Percentiles rank a stretch among this genome's conserved stretches.
phyloP scores from a whole-genome alignment of 2,888 invertebrate species.

The Sinhomidia bicolor region DNA sequence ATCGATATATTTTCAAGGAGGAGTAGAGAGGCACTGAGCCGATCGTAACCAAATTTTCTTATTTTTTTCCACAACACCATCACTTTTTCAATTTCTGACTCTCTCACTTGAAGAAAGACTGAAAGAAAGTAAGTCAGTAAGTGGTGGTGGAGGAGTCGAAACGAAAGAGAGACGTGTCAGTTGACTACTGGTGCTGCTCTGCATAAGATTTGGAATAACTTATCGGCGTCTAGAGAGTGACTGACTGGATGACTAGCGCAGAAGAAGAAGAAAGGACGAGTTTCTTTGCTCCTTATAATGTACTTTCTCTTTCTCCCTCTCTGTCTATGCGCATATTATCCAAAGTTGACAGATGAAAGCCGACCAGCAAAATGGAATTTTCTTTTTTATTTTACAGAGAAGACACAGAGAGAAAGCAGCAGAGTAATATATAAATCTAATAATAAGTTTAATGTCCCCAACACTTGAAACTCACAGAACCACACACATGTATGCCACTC shows the following conservation, averaged over 20 bases:
- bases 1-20: too few species aligned
- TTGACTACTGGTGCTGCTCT: background rate
- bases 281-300: background rate
- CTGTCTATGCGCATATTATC: background rate
- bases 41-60: too few species aligned
- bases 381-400: too few species aligned
- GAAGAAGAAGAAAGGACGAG: too few species aligned
- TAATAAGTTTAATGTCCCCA: constrained; percentile 52
- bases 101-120: too few species aligned
- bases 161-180: background rate
- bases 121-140: background rate
- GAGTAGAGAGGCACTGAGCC: too few species aligned
- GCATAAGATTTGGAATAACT: constrained; percentile 30
- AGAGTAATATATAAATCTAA: constrained; percentile 43
- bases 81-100: too few species aligned
- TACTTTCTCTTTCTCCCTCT: background rate
- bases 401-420: background rate
- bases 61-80: too few species aligned
- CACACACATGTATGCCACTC: too few species aligned
- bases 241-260: background rate
- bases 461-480: constrained; percentile 1
- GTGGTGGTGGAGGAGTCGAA: too few species aligned
- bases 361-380: constrained; percentile 11
- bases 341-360: constrained; percentile 6
- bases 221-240: background rate